Evolutionary conservation across 2,888 invertebrate genomes (phyloP).

Genomic region (Heteromyza rotundicornis): DNA sequence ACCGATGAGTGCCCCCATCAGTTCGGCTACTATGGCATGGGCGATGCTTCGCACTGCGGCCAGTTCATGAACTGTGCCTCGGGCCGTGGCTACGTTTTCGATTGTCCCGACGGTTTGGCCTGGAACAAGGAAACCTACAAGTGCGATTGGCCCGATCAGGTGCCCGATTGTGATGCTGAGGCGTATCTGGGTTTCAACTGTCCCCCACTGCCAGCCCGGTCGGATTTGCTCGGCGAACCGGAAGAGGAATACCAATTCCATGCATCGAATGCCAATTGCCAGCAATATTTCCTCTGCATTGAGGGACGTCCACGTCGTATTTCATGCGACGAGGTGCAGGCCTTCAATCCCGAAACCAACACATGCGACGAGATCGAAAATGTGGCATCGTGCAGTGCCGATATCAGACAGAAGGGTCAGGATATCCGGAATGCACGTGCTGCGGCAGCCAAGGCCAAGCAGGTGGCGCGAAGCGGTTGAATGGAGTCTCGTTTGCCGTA

Average conservation of each 20-base stretch:
- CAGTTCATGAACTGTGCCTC: conserved; percentile 82
- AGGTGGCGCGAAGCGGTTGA: background rate
- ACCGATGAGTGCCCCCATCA: conserved; percentile 83
- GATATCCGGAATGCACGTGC: conserved; percentile 55
- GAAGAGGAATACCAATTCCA: conserved; percentile 64
- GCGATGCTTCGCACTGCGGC: conserved; percentile 73
- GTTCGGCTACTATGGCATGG: conserved; percentile 80
- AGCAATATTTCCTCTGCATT: conserved; percentile 80
- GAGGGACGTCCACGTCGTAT: conserved; percentile 75
- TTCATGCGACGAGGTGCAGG: conserved; percentile 77
- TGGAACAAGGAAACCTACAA: conserved; percentile 75
- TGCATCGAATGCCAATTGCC: conserved; percentile 71
- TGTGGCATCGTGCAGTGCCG: conserved; percentile 73
- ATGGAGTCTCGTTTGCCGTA: background rate
- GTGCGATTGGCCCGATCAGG: conserved; percentile 90
- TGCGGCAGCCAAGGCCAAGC: conserved; percentile 28
- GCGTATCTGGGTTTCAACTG: conserved; percentile 79
- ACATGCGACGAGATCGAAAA: conserved; percentile 80
- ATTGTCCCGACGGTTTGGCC: conserved; percentile 85
- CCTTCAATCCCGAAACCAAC: conserved; percentile 76
- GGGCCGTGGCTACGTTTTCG: conserved; percentile 75
- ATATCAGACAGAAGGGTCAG: conserved; percentile 42
- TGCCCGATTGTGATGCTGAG: conserved; percentile 80
- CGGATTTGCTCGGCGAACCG: conserved; percentile 60
- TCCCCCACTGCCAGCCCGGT: conserved; percentile 70